Evolutionary conservation across 2,888 invertebrate species (phyloP), one percentile per base, ranked within the genome.

Genomic region (Aphidius colemani): DNA sequence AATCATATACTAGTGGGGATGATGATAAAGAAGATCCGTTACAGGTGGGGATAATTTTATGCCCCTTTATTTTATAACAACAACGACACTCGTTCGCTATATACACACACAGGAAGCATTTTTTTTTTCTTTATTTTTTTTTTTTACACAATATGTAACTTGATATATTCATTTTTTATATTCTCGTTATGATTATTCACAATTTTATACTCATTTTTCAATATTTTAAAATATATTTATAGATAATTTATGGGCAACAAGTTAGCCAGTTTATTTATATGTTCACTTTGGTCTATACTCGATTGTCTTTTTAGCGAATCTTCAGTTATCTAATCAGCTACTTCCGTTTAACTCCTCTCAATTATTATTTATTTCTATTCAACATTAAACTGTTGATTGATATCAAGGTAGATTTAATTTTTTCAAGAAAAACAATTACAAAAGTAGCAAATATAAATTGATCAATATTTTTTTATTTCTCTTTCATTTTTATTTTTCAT

Each of bases 181-280:
- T n/a, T n/a, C 45, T 58, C 63, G 45, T 45, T 45, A 45, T 46
- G 46, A 57, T 30, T 30, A 30, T 30, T 61, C 63, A 57, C 60
- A 65, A 62, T 66, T 64, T 61, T 65, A 62, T 67, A 67, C 66
- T 66, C 62, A 62, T 63, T 66, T 64, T 61, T 59, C 30, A 59
- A 64, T 59, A 53, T 18, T 18, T 18, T 18, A 18, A 18, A 18
- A 18, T 18, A 18, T 18, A 18, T 18, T 18, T 18, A 18, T 18
- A 18, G 13, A 18, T 2, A 18, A 18, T 18, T 18, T 18, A 18
- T 18, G 2, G 13, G 13, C 13, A 18, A 18, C 13, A 18, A 18
- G 13, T 18, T 18, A 18, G 2, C 13, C 13, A 18, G 13, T 18
- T 2, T 18, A 18, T 18, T 18, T 18, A 18, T 18, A 18, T n/a